Conservation (phyloP, 1,140 invertebrate species). For the Octopus bimaculoides region DNA sequence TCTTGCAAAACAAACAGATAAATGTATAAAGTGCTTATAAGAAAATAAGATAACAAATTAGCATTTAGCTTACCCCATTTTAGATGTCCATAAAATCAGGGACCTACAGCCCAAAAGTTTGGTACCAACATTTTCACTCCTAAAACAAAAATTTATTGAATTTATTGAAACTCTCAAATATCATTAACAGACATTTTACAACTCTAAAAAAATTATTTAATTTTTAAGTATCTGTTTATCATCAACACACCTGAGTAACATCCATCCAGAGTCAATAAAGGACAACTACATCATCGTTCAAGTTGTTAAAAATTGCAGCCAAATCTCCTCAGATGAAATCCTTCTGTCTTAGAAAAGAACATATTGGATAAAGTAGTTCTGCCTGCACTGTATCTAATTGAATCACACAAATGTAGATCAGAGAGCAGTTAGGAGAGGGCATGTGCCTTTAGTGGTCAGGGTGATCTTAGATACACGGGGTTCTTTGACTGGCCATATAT, state of each 20-base stretch:
- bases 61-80: slow-evolving; percentile 26
- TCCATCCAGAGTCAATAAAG: background rate
- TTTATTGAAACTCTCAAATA: background rate
- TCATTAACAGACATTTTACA: background rate
- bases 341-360: too few species aligned
- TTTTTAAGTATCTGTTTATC: background rate
- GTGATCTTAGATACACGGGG: too few species aligned
- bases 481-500: too few species aligned
- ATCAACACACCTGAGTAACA: background rate
- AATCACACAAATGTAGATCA: too few species aligned
- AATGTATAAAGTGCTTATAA: background rate
- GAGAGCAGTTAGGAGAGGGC: too few species aligned
- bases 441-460: too few species aligned
- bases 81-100: slow-evolving; percentile 36
- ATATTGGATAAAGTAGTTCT: too few species aligned
- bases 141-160: slow-evolving; percentile 23
- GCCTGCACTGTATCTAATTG: too few species aligned
- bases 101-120: slow-evolving; percentile 39
- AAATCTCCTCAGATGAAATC: background rate
- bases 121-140: slow-evolving; percentile 32
- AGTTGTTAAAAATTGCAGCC: background rate
- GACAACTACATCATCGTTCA: background rate
- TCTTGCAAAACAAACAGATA: background rate
- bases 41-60: background rate
- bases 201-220: background rate